These are phyloP conservation scores for Trinectes maculatus DNA, from an alignment of 2,113 vertebrate species.

Conservation along the genomic window DNA sequence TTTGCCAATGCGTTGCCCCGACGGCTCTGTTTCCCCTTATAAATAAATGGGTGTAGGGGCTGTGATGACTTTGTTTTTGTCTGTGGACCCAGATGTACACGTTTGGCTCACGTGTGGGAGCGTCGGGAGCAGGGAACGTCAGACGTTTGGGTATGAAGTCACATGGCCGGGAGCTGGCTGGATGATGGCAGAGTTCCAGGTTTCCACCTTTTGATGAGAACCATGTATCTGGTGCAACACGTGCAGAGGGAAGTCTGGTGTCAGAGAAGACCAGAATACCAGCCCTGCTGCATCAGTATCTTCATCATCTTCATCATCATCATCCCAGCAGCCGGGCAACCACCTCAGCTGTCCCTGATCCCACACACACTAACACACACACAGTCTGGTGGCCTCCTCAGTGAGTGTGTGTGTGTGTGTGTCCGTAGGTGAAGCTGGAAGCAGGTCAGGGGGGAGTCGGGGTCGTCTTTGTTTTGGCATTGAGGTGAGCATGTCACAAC, in stretches of 20 bases:
- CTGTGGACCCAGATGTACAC: constrained; percentile 16
- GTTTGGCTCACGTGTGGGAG: constrained; percentile 49
- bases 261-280: constrained; percentile 66
- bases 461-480: constrained; percentile 46
- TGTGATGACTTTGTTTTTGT: constrained; percentile 34
- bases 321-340: neutral
- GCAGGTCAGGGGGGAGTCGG: constrained; percentile 36
- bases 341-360: constrained; percentile 23
- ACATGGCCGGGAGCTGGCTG: constrained; percentile 46
- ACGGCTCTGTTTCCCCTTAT: neutral
- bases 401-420: constrained; percentile 22
- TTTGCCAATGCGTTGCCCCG: constrained; percentile 16
- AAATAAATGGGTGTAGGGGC: constrained; percentile 28
- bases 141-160: constrained; percentile 61
- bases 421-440: constrained; percentile 31
- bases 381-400: neutral
- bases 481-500: constrained; percentile 68
- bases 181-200: constrained; percentile 47
- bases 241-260: constrained; percentile 52
- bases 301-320: neutral
- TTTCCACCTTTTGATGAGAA: constrained; percentile 69
- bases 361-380: neutral
- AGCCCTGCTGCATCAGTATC: constrained; percentile 35
- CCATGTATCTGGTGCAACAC: constrained; percentile 67
- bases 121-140: constrained; percentile 11